Evolutionary conservation across 2,797 vertebrate species (phyloP).

Genomic region (Trachops cirrhosus): DNA sequence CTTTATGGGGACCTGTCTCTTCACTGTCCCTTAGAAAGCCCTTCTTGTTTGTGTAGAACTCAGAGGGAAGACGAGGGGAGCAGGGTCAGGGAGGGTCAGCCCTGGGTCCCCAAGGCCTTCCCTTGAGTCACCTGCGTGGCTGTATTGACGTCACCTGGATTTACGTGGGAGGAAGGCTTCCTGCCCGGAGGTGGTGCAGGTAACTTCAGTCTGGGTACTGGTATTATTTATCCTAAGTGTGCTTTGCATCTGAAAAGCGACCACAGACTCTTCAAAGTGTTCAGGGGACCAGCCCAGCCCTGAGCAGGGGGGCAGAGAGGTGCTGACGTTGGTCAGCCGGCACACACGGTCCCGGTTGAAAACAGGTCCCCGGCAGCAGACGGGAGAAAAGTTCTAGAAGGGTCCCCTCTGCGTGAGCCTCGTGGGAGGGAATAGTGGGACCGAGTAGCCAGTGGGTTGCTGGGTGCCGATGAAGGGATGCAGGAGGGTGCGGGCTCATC

Average conservation of each 20-base stretch:
- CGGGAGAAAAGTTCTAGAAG: not conserved
- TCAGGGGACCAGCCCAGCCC: too few relatives aligned
- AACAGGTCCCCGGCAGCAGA: not conserved
- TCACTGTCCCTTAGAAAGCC: not conserved
- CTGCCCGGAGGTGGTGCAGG: not conserved
- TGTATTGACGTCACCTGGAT: accelerated
- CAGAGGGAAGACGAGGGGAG: not conserved
- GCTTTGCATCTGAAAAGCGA: not conserved
- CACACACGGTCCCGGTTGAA: not conserved
- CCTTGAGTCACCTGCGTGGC: accelerated
- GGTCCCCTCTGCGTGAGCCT: not conserved
- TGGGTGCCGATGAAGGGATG: not conserved
- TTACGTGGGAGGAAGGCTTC: accelerated
- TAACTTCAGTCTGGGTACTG: not conserved
- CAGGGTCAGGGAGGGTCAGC: accelerated
- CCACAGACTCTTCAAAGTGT: not conserved
- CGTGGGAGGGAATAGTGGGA: not conserved
- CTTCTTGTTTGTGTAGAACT: not conserved
- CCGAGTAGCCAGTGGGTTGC: too few relatives aligned
- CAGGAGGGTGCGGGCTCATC: accelerated
- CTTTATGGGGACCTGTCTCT: not conserved
- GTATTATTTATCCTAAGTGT: not conserved
- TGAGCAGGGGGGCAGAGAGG: not conserved
- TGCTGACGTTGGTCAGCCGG: accelerated
- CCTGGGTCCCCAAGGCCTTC: not conserved